Percentiles rank a stretch among this genome's conserved stretches.
Evolutionary conservation across 1,140 invertebrate species (phyloP).

Genomic region (Drosophila punjabiensis): DNA sequence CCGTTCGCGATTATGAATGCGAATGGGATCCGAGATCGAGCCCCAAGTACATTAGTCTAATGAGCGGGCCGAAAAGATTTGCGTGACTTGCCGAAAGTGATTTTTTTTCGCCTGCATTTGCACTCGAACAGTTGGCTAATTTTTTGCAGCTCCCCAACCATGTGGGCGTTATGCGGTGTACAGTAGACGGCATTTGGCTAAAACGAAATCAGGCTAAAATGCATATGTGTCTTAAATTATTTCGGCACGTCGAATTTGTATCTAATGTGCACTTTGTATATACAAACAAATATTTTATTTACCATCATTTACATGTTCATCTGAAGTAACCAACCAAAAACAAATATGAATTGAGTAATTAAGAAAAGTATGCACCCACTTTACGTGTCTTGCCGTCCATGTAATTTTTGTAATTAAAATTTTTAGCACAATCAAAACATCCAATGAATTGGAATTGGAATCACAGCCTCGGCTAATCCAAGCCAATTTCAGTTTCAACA

Average conservation of each 20-base stretch:
- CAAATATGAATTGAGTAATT: constrained; percentile 11
- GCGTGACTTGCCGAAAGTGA: constrained; percentile 63
- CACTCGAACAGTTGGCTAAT: constrained; percentile 38
- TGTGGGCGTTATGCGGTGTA: constrained; percentile 38
- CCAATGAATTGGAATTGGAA: constrained; percentile 48
- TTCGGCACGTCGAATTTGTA: constrained; percentile 15
- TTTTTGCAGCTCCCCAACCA: constrained; percentile 16
- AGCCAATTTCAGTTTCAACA: constrained; percentile 29
- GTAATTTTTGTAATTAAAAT: constrained; percentile 32
- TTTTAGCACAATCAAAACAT: constrained; percentile 36
- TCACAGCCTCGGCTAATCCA: constrained; percentile 12
- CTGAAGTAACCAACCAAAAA: not conserved
- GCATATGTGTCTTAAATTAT: constrained; percentile 4
- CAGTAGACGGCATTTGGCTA: constrained; percentile 32
- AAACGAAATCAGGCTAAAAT: constrained; percentile 3
- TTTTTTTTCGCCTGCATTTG: constrained; percentile 42
- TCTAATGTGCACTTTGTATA: constrained; percentile 16
- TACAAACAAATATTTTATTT: constrained; percentile 5
- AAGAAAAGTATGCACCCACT: constrained; percentile 1
- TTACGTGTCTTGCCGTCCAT: constrained; percentile 1
- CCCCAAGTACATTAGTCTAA: constrained; percentile 63
- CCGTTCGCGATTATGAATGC: constrained; percentile 54
- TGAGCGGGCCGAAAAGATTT: constrained; percentile 66
- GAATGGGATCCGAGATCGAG: constrained; percentile 51
- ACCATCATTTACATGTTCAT: not conserved